Base-by-base conservation (phyloP, 2,888 invertebrate species). In the Diogma glabrata region DNA sequence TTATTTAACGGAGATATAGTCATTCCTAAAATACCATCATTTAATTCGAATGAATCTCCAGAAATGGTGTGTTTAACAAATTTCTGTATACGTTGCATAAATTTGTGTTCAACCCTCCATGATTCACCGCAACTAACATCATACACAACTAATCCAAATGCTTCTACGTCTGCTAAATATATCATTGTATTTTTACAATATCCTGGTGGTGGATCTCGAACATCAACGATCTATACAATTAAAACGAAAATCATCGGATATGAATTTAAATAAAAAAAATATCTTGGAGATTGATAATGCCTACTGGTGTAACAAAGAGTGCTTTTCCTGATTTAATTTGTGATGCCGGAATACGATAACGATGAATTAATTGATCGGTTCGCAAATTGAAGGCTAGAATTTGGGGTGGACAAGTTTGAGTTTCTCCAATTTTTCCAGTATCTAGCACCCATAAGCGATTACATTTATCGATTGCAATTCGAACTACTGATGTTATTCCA, bases 401-500 rank as follows among this genome's bases (percentile, higher is more conserved):
- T 63, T 89, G 84, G 0, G 89, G 84, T 0, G 76, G 75, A 59
- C 90, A 90, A 24, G 73, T 63, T 58, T 77, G 76, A 1, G 61
- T 57, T 0, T 78, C 76, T 1, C 74, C 77, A 22, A 85, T 73
- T 59, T 75, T 77, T 3, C 70, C 70, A 0, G 77, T 77, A 59
- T 84, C 84, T 45, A 83, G 59, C 1, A 82, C 75, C 84, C 83
- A 84, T 55, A 84, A 66, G 47, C 81, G 69, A 1, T 73, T 72
- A 58, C 81, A 82, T 48, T 74, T 67, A 60, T 84, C 83, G 45
- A 83, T 72, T 78, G 81, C 76, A 17, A 82, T 72, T 63, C 89
- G 74, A 60, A 81, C 87, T 2, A 84, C 87, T 0, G 87, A 87
- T 1, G 81, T 82, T 30, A 89, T 70, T 17, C 78, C 77, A 26